A percentile compares a stretch with the other conserved stretches of the same genome.
These are phyloP conservation scores for Xiphophorus couchianus DNA, from an alignment of 2,113 vertebrate species.

Conservation along the genomic window DNA sequence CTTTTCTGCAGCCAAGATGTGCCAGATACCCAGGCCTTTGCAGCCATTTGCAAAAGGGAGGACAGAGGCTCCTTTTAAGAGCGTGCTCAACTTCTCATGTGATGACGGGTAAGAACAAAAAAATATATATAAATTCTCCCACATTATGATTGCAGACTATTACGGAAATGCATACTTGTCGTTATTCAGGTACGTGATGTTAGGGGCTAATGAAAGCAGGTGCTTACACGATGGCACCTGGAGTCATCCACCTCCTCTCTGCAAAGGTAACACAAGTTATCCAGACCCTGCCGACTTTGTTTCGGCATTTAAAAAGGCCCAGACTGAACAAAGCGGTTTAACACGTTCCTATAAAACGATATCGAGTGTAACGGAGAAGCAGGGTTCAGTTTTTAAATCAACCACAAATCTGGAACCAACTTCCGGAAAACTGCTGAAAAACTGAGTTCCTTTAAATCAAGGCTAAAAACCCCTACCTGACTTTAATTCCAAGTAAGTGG, in stretches of 20 bases:
- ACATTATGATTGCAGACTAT: not conserved
- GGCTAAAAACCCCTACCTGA: no score
- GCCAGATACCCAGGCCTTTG: slow-evolving; percentile 77
- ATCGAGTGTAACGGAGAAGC: not conserved
- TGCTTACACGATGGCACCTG: slow-evolving; percentile 84
- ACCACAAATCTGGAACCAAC: no score
- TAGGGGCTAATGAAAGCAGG: slow-evolving; percentile 76
- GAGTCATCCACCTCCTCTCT: slow-evolving; percentile 79
- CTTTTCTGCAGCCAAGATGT: slow-evolving; percentile 79
- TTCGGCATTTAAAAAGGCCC: not conserved
- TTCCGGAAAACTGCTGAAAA: no score
- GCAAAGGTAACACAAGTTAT: slow-evolving; percentile 79
- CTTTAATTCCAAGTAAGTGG: no score
- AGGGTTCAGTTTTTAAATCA: no score
- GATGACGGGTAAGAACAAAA: slow-evolving; percentile 61
- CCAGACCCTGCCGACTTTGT: not conserved
- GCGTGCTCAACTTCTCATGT: slow-evolving; percentile 80
- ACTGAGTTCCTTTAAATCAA: no score
- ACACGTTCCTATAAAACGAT: not conserved
- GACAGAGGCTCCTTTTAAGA: slow-evolving; percentile 79
- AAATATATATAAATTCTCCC: not conserved
- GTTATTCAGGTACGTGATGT: slow-evolving; percentile 81
- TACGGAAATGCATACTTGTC: not conserved
- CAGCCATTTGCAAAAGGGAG: slow-evolving; percentile 72
- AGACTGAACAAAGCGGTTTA: not conserved